These are phyloP conservation scores for Perca schrenkii DNA, from an alignment of 2,113 vertebrate genomes.

Conservation along the genomic window DNA sequence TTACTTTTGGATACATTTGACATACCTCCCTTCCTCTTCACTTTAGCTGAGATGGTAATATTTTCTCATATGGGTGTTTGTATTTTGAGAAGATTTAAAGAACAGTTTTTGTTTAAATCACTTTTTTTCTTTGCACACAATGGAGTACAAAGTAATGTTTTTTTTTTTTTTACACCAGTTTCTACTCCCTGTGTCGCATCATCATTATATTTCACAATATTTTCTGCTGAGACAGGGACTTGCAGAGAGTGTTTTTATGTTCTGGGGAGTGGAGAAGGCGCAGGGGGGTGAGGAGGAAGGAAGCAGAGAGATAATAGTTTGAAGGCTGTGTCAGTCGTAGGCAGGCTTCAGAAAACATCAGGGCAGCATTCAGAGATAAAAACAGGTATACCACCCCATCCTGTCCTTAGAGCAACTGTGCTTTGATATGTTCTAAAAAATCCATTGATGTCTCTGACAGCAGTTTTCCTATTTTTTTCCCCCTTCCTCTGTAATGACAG, in stretches of 20 bases:
- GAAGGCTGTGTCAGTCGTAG: slow-evolving; percentile 79
- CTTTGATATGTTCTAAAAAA: slow-evolving; percentile 84
- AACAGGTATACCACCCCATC: slow-evolving; percentile 82
- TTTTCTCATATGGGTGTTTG: slow-evolving; percentile 45
- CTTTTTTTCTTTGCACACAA: slow-evolving; percentile 31
- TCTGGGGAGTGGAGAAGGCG: slow-evolving; percentile 35
- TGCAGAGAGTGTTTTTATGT: slow-evolving; percentile 74
- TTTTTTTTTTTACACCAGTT: slow-evolving; percentile 46
- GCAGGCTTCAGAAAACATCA: slow-evolving; percentile 82
- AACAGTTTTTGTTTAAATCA: slow-evolving; percentile 47
- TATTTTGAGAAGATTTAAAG: slow-evolving; percentile 26
- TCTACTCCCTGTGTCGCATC: slow-evolving; percentile 60
- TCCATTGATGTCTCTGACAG: slow-evolving; percentile 78
- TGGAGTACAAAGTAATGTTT: slow-evolving; percentile 30
- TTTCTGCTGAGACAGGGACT: slow-evolving; percentile 81
- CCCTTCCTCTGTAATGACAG: slow-evolving; percentile 48
- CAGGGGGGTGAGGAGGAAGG: slow-evolving; percentile 59
- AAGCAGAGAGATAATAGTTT: slow-evolving; percentile 73
- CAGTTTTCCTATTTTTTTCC: slow-evolving; percentile 46
- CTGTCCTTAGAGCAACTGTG: slow-evolving; percentile 76
- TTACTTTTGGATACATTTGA: slow-evolving; percentile 77
- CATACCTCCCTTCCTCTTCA: slow-evolving; percentile 49
- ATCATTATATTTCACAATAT: slow-evolving; percentile 75
- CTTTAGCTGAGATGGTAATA: slow-evolving; percentile 40
- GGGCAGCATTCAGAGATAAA: slow-evolving; percentile 81